Evolutionary conservation across 2,888 invertebrate genomes (phyloP).

Genomic region (Ptychoptera albimana): DNA sequence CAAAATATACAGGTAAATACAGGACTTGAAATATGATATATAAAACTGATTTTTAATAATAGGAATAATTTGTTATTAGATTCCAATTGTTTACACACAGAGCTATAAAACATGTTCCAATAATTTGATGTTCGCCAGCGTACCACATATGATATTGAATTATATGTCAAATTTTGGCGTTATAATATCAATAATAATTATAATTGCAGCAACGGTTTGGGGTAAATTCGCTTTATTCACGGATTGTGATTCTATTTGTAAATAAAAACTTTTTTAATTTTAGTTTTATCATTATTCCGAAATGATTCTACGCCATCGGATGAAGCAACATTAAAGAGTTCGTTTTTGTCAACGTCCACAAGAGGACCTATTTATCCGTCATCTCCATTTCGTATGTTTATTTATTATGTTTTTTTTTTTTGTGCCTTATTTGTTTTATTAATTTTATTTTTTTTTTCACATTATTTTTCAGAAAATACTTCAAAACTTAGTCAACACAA

Average conservation of each 20-base stretch:
- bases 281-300: neutral
- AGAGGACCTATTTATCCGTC: too few species aligned
- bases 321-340: neutral
- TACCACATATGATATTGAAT: conserved; percentile 10
- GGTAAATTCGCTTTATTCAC: conserved; percentile 17
- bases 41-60: neutral
- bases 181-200: conserved; percentile 19
- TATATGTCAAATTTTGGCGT: conserved; percentile 24
- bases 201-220: conserved; percentile 21
- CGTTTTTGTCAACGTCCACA: too few species aligned
- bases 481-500: too few species aligned
- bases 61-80: conserved; percentile 14
- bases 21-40: neutral
- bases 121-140: too few species aligned
- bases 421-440: too few species aligned
- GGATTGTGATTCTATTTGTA: neutral
- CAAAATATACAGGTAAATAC: conserved; percentile 24
- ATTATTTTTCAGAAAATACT: too few species aligned
- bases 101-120: too few species aligned
- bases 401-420: too few species aligned
- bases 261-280: neutral
- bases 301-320: conserved; percentile 7
- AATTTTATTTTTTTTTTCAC: too few species aligned
- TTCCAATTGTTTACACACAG: conserved; percentile 13
- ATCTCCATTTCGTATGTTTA: too few species aligned